A percentile compares a stretch with the other conserved stretches of the same genome.
Evolutionary conservation across 2,888 invertebrate genomes (phyloP).

Genomic region (Melieria omissa): DNA sequence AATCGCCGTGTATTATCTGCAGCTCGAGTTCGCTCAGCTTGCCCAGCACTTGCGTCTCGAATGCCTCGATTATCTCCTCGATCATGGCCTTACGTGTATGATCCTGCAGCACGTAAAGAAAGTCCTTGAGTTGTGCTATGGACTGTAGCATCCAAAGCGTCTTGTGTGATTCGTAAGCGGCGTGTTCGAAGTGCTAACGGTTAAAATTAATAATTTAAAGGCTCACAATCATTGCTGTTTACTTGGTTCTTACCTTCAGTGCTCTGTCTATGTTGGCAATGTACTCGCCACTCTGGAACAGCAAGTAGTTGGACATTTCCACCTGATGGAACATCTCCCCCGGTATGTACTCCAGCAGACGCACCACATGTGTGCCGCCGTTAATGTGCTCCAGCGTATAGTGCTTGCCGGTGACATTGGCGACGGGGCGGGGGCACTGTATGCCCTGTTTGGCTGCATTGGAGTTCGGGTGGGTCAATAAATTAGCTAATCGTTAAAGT

Average conservation of each 20-base stretch:
- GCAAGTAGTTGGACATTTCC: slow-evolving; percentile 71
- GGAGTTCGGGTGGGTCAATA: too few relatives aligned
- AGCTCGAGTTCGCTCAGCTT: slow-evolving; percentile 71
- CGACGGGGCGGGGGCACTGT: slow-evolving; percentile 77
- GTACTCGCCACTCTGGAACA: slow-evolving; percentile 79
- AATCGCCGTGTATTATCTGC: slow-evolving; percentile 87
- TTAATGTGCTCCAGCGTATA: slow-evolving; percentile 70
- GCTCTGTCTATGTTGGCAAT: slow-evolving; percentile 76
- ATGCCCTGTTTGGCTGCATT: slow-evolving; percentile 71
- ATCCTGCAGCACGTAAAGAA: slow-evolving; percentile 77
- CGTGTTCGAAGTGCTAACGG: slow-evolving; percentile 76
- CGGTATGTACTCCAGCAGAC: slow-evolving; percentile 80
- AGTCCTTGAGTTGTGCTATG: slow-evolving; percentile 76
- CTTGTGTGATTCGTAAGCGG: slow-evolving; percentile 74
- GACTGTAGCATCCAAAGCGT: slow-evolving; percentile 83
- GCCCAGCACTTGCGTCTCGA: slow-evolving; percentile 75
- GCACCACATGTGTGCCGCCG: slow-evolving; percentile 73
- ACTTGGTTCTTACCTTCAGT: slow-evolving; percentile 70
- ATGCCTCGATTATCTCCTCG: slow-evolving; percentile 72
- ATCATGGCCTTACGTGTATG: slow-evolving; percentile 71
- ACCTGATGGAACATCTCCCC: slow-evolving; percentile 77
- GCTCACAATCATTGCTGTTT: neutral
- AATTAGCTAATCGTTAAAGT: neutral
- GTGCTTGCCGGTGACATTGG: slow-evolving; percentile 74
- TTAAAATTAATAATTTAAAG: neutral